Evolutionary conservation across 2,797 vertebrate species (phyloP).

Genomic region (Clarias pachynema): DNA sequence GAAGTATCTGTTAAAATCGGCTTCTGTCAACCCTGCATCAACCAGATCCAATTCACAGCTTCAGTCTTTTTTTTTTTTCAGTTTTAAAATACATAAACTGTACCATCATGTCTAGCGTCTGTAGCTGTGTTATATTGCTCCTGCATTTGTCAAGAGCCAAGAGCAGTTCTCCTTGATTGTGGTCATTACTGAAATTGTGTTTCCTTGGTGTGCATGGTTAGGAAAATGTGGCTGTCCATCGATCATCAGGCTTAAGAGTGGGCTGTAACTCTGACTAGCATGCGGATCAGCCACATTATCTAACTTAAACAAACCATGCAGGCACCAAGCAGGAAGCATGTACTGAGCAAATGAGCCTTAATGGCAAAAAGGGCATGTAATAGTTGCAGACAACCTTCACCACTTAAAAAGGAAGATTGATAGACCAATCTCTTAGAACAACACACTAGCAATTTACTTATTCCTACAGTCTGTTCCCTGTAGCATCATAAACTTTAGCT

Average conservation of each 20-base stretch:
- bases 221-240: slow-evolving; percentile 69
- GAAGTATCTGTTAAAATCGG: slow-evolving; percentile 84
- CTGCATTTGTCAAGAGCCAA: slow-evolving; percentile 60
- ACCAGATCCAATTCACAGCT: slow-evolving; percentile 64
- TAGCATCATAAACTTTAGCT: background rate
- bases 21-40: slow-evolving; percentile 75
- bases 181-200: slow-evolving; percentile 66
- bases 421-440: slow-evolving; percentile 19
- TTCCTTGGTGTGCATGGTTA: slow-evolving; percentile 60
- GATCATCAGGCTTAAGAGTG: slow-evolving; percentile 63
- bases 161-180: slow-evolving; percentile 61
- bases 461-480: slow-evolving; percentile 1
- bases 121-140: slow-evolving; percentile 27
- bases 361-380: slow-evolving; percentile 67
- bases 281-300: slow-evolving; percentile 65
- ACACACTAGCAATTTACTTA: background rate
- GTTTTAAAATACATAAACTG: slow-evolving; percentile 38
- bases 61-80: slow-evolving; percentile 30
- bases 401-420: slow-evolving; percentile 44
- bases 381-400: slow-evolving; percentile 56
- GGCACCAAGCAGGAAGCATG: slow-evolving; percentile 39
- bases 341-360: slow-evolving; percentile 58
- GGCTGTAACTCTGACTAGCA: slow-evolving; percentile 54
- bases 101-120: slow-evolving; percentile 44
- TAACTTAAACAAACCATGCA: slow-evolving; percentile 71